These are phyloP conservation scores for Aspidoscelis tigris DNA, from an alignment of 2,113 vertebrate species.

Conservation along the genomic window DNA sequence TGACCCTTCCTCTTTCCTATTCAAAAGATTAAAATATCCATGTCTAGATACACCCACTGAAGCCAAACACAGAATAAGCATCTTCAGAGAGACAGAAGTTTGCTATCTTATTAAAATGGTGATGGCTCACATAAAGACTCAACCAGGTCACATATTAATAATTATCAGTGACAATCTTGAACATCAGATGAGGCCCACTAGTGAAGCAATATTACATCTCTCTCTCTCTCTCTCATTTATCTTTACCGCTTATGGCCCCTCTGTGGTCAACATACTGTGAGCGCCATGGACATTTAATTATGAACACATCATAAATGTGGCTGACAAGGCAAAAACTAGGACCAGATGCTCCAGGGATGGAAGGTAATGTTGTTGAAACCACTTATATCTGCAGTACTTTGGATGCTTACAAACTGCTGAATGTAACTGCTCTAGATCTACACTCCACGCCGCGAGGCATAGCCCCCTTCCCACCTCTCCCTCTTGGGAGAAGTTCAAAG, in stretches of 20 bases:
- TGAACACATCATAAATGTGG: constrained; percentile 85
- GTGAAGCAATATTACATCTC: constrained; percentile 90
- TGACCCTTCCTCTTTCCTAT: no score
- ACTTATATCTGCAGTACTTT: constrained; percentile 69
- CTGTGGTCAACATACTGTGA: constrained; percentile 81
- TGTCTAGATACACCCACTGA: background rate
- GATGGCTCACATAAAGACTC: constrained; percentile 79
- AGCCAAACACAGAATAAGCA: constrained; percentile 29
- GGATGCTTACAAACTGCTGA: constrained; percentile 55
- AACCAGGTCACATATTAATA: constrained; percentile 89
- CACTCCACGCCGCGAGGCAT: no score
- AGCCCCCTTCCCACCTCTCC: no score
- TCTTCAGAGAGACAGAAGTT: constrained; percentile 52
- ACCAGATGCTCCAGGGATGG: constrained; percentile 73
- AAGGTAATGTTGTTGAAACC: constrained; percentile 65
- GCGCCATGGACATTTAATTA: constrained; percentile 85
- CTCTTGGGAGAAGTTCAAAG: no score
- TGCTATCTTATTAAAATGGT: constrained; percentile 79
- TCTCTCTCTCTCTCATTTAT: constrained; percentile 88
- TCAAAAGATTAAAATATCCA: no score
- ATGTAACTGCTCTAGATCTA: no score
- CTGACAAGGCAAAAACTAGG: constrained; percentile 83
- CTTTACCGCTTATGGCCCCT: constrained; percentile 87
- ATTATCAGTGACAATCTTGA: constrained; percentile 91
- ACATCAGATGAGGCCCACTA: constrained; percentile 86